Evolutionary conservation across 2,888 invertebrate species (phyloP).

Genomic region (Plebejus anna): DNA sequence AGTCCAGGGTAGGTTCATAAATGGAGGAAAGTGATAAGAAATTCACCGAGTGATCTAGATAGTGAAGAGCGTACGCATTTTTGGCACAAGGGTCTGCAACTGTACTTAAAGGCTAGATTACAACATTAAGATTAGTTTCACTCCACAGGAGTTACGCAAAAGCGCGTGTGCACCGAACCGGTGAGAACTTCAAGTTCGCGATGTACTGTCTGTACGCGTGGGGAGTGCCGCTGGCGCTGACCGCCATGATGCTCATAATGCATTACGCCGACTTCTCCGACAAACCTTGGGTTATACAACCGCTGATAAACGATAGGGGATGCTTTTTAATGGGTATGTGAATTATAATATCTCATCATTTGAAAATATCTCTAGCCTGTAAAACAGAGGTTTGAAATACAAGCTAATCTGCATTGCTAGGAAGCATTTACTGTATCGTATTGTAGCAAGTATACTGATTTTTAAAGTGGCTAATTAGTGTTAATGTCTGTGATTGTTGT

Average conservation of each 20-base stretch:
- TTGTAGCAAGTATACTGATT: too few species aligned
- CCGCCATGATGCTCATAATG: constrained; percentile 44
- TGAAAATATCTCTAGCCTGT: neutral
- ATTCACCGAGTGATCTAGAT: too few species aligned
- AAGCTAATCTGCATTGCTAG: too few species aligned
- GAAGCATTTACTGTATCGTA: neutral
- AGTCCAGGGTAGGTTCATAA: too few species aligned
- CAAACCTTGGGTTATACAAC: constrained; percentile 58
- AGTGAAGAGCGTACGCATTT: too few species aligned
- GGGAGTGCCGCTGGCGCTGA: constrained; percentile 57
- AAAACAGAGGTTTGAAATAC: too few species aligned
- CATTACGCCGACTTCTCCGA: constrained; percentile 45
- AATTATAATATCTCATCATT: neutral
- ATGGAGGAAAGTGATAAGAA: too few species aligned
- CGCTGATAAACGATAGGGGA: constrained; percentile 48
- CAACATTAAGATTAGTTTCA: neutral
- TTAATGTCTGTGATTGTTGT: neutral
- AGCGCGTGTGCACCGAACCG: constrained; percentile 61
- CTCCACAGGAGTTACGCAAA: constrained; percentile 63
- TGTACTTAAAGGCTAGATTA: too few species aligned
- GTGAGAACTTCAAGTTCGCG: constrained; percentile 58
- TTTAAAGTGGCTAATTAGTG: too few species aligned
- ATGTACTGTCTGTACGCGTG: constrained; percentile 63
- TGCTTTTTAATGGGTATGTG: constrained; percentile 59
- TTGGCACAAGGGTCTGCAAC: too few species aligned